phyloP scores from a whole-genome alignment of 2,797 vertebrate genomes.

The Neosalanx taihuensis region DNA sequence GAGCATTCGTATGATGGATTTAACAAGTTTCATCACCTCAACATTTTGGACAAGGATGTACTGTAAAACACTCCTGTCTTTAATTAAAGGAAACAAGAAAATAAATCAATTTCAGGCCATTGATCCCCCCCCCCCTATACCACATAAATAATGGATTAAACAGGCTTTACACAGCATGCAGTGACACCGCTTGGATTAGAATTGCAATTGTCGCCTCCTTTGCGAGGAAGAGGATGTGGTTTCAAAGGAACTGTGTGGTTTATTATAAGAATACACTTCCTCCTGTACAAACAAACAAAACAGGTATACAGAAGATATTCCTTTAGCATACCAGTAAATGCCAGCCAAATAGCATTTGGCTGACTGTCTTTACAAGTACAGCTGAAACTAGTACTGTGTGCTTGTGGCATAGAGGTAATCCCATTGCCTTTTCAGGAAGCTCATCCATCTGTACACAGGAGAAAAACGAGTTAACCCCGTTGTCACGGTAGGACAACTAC shows the following conservation, averaged over 20 bases:
- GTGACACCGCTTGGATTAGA: neutral
- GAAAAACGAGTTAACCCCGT: neutral
- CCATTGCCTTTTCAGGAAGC: neutral
- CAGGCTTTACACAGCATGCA: neutral
- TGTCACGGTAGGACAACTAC: neutral
- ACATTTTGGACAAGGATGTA: too few relatives aligned
- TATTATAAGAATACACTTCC: conserved; percentile 14
- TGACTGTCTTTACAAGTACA: neutral
- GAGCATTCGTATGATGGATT: too few relatives aligned
- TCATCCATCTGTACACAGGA: too few relatives aligned
- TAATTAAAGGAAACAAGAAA: conserved; percentile 2
- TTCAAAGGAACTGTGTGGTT: conserved; percentile 12
- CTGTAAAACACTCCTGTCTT: neutral
- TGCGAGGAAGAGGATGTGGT: conserved; percentile 13
- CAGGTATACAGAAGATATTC: too few relatives aligned
- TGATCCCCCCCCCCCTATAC: neutral
- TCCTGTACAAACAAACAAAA: neutral
- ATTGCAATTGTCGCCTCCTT: neutral
- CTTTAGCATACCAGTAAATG: too few relatives aligned
- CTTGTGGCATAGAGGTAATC: neutral
- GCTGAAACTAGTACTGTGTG: neutral
- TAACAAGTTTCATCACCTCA: too few relatives aligned
- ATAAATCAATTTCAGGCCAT: neutral
- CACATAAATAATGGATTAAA: neutral
- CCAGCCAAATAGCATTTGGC: too few relatives aligned